phyloP scores from a whole-genome alignment of 2,888 invertebrate species.

The Trichogramma evanescens region DNA sequence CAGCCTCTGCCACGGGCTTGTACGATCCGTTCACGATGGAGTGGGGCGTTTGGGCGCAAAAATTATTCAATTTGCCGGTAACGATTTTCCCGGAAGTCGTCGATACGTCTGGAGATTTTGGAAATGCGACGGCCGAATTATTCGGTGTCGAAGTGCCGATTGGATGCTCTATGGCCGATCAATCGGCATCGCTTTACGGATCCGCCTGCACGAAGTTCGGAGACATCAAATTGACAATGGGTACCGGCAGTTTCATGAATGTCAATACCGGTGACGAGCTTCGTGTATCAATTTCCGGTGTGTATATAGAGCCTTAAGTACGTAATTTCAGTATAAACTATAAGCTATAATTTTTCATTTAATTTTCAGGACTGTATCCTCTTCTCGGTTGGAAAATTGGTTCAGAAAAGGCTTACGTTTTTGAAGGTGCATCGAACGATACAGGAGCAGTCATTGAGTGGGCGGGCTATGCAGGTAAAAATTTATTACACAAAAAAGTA shows the following conservation, averaged over 20 bases:
- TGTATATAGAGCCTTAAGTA: slow-evolving; percentile 2
- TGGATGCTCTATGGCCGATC: slow-evolving; percentile 73
- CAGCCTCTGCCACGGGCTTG: slow-evolving; percentile 84
- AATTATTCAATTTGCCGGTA: slow-evolving; percentile 66
- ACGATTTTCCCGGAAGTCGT: slow-evolving; percentile 74
- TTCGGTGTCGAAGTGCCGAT: slow-evolving; percentile 77
- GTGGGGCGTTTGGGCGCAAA: slow-evolving; percentile 72
- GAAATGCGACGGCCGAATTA: slow-evolving; percentile 57
- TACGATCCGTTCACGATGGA: slow-evolving; percentile 85
- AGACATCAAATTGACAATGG: slow-evolving; percentile 81
- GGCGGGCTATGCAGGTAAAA: slow-evolving; percentile 65
- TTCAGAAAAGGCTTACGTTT: slow-evolving; percentile 61
- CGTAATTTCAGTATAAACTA: not conserved
- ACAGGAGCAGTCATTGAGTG: slow-evolving; percentile 83
- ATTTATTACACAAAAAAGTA: not conserved
- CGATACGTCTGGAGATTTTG: slow-evolving; percentile 70
- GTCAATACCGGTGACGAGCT: slow-evolving; percentile 71
- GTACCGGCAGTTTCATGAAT: slow-evolving; percentile 85
- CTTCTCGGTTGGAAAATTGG: slow-evolving; percentile 78
- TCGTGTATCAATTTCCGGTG: slow-evolving; percentile 72
- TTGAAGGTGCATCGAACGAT: slow-evolving; percentile 83
- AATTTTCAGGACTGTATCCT: slow-evolving; percentile 69
- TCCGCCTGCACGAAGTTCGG: slow-evolving; percentile 72
- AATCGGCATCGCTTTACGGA: slow-evolving; percentile 84
- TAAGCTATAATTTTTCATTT: slow-evolving; percentile 4